A percentile compares a stretch with the other conserved stretches of the same genome.
Evolutionary conservation across 2,113 vertebrate genomes (phyloP).

Genomic region (Reinhardtius hippoglossoides): DNA sequence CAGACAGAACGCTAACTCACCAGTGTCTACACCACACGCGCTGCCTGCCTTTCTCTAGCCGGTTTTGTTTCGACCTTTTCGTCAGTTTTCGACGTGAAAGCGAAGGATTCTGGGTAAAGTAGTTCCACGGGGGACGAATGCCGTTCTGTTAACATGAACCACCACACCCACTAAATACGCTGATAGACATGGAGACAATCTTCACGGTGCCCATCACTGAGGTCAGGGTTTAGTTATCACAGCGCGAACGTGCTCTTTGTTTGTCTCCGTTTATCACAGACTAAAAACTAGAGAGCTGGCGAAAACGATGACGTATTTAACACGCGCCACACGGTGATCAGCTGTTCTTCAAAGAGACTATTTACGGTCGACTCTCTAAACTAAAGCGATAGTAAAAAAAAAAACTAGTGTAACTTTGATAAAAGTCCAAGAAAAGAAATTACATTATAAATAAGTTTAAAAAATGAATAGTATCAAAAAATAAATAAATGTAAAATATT

Average conservation of each 20-base stretch:
- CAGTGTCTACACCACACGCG: not conserved
- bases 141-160: fast-evolving
- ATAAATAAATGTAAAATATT: not conserved
- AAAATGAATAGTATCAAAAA: too few relatives aligned
- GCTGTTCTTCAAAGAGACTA: not conserved
- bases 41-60: not conserved
- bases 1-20: not conserved
- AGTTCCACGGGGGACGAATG: not conserved
- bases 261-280: fast-evolving
- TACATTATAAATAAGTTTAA: too few relatives aligned
- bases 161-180: fast-evolving
- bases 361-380: too few relatives aligned
- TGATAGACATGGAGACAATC: fast-evolving
- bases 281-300: slow-evolving; percentile 3
- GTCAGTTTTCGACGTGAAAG: not conserved
- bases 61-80: slow-evolving; percentile 49
- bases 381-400: too few relatives aligned
- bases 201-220: fast-evolving
- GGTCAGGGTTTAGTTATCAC: fast-evolving
- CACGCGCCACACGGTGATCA: not conserved
- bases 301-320: not conserved
- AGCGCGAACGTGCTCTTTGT: fast-evolving
- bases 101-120: slow-evolving; percentile 39
- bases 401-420: too few relatives aligned
- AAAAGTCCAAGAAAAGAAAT: too few relatives aligned